Evolutionary conservation across 2,888 invertebrate species (phyloP), one percentile per base, ranked within the genome.

Genomic region (Napeogenes sylphis): DNA sequence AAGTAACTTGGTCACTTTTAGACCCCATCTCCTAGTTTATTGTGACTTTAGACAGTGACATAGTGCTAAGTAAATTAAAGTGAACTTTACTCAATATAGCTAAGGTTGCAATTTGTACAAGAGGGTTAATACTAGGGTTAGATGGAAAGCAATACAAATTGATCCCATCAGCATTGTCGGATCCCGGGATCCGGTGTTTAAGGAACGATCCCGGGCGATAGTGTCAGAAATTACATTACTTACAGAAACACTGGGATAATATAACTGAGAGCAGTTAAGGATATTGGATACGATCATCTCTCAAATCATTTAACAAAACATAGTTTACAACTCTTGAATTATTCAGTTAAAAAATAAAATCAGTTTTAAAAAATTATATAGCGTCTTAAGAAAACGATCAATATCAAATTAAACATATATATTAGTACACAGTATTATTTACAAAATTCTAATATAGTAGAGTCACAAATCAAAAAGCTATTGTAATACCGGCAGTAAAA

Each of bases 141-240:
- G 77, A 75, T 75, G 76, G 80, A 78, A 77, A 82, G 82, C 84
- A 75, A 80, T 84, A 87, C 87, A 87, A 85, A 88, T 87, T 85
- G 75, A 77, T 75, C 74, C 70, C 76, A 74, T 76, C 75, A 73
- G 68, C 65, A 67, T 67, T 62, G 68, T 69, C 69, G 71, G 70
- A 72, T 73, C 71, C 68, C 68, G 67, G 68, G 68, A 64, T 70
- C 63, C 68, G 65, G 70, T 66, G 70, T 72, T 75, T 74, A 71
- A 70, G 72, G 69, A 69, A 67, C 60, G 69, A 68, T 68, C 62
- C 63, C 65, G 10, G 75, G 75, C 73, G 78, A 78, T 79, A 75
- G 78, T 76, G 74, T 68, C 73, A 78, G 78, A 75, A 80, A 82
- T 68, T 62, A 66, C 62, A 66, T 63, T 59, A 51, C 30, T 51